These are phyloP conservation scores for Philaenus spumarius DNA, from an alignment of 1,140 invertebrate genomes.

Conservation along the genomic window DNA sequence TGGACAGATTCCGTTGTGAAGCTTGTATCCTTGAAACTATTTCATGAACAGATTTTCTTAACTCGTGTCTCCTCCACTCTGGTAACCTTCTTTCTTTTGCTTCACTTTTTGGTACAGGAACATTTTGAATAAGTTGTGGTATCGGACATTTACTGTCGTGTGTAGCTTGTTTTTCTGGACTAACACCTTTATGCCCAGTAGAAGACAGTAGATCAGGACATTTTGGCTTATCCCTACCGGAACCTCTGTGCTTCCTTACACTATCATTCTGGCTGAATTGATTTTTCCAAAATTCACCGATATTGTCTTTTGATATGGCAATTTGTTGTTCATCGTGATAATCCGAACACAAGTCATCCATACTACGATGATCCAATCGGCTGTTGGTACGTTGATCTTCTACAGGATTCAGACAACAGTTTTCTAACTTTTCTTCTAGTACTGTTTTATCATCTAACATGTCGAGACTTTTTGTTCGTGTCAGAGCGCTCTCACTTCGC, in stretches of 20 bases:
- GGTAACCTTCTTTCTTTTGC: conserved; percentile 26
- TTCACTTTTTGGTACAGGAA: neutral
- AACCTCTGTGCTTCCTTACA: neutral
- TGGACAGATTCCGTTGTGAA: too few species aligned
- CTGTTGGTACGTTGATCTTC: neutral
- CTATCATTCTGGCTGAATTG: conserved; percentile 10
- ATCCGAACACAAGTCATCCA: conserved; percentile 2
- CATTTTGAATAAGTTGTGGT: neutral
- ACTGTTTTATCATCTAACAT: conserved; percentile 35
- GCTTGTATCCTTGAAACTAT: conserved; percentile 49
- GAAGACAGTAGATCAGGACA: conserved; percentile 17
- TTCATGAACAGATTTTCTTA: conserved; percentile 49
- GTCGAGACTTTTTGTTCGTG: conserved; percentile 55
- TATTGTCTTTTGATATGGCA: neutral
- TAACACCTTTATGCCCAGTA: neutral
- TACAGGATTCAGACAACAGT: too few species aligned
- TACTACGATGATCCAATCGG: conserved; percentile 5
- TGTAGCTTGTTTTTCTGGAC: too few species aligned
- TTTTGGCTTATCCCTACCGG: neutral
- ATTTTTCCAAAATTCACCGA: conserved; percentile 9
- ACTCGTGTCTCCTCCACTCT: conserved; percentile 20
- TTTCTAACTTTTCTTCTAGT: neutral
- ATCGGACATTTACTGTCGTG: neutral
- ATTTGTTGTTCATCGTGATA: neutral
- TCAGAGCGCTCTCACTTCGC: conserved; percentile 38